Base-by-base conservation (phyloP, 2,888 invertebrate genomes). In the Lasioglossum leucozonium region DNA sequence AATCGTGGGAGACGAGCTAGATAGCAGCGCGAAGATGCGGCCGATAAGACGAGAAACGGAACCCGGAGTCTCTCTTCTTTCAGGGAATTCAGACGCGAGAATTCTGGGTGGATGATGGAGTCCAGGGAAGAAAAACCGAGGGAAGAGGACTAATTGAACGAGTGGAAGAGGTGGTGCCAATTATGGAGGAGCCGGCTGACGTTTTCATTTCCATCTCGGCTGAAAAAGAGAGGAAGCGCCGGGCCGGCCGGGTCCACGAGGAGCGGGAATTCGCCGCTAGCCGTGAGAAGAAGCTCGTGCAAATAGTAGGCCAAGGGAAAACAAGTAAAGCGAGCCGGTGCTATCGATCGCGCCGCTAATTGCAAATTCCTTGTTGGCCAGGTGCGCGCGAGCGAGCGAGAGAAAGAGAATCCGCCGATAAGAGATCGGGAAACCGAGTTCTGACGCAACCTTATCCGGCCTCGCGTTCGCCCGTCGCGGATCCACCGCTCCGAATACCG, bases 401-500 rank as follows among this genome's bases (percentile, higher is more conserved):
- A 40, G 40, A n/a, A 37, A 40, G 34, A 37, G 40, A 34, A 34
- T 30, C 44, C 44, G 18, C 4, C 47, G 72, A 72, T 72, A 72
- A 47, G 34, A 47, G 47, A 34, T 44, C 67, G 34, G 34, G 76
- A 40, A 58, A 75, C 16, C 11, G 58, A 11, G n/a, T 26, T 67
- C 8, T 16, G 55, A 67, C n/a, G 71, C 42, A 81, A 65, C 51
- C 72, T 72, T 72, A 47, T 22, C 16, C 44, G 30, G 62, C 6
- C 26, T 30, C 62, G 37, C 30, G 80, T 51, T 22, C 22, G 26
- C 58, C 44, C 26, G 34, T 42, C 13, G 34, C 58, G 47, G 72
- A 51, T 51, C n/a, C n/a, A 4, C 72, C 26, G 74, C 81, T 79
- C 84, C 81, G 75, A 67, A 72, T 81, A 65, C 40, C 77, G n/a